Percentiles rank a stretch among this genome's conserved stretches.
Evolutionary conservation across 2,113 vertebrate genomes (phyloP).

Genomic region (Zapornia atra): DNA sequence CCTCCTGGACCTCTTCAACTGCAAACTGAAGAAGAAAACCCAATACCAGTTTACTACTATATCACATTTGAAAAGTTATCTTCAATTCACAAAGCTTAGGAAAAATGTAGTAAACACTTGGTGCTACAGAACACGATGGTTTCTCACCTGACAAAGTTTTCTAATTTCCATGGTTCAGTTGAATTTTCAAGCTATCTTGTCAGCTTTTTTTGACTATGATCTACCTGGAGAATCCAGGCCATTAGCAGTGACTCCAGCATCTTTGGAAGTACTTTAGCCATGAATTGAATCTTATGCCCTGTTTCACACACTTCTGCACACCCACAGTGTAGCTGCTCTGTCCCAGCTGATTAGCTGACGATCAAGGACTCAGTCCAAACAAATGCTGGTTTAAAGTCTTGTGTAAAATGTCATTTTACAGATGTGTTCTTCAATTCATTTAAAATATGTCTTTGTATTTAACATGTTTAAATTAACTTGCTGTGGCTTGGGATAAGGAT

Average conservation of each 20-base stretch:
- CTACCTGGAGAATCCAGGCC: neutral
- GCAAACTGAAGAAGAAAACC: neutral
- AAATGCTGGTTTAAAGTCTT: neutral
- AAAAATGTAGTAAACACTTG: neutral
- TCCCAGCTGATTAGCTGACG: neutral
- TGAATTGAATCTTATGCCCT: neutral
- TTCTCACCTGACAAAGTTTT: slow-evolving; percentile 2
- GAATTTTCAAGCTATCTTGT: neutral
- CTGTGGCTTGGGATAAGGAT: neutral
- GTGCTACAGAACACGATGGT: neutral
- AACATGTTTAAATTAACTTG: neutral
- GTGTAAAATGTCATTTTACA: neutral
- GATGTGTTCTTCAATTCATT: neutral
- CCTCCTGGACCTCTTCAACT: neutral
- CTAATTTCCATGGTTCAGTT: neutral
- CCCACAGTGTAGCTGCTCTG: neutral
- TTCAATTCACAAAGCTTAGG: neutral
- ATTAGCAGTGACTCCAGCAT: neutral
- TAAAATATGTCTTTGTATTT: neutral
- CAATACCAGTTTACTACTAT: neutral
- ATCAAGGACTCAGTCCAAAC: neutral
- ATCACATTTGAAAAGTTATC: neutral
- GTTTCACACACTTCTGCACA: neutral
- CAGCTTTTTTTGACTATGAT: neutral
- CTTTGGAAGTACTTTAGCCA: neutral